Evolutionary conservation across 2,797 vertebrate species (phyloP), one percentile per base, ranked within the genome.

Genomic region (Euphonia xanthogaster): DNA sequence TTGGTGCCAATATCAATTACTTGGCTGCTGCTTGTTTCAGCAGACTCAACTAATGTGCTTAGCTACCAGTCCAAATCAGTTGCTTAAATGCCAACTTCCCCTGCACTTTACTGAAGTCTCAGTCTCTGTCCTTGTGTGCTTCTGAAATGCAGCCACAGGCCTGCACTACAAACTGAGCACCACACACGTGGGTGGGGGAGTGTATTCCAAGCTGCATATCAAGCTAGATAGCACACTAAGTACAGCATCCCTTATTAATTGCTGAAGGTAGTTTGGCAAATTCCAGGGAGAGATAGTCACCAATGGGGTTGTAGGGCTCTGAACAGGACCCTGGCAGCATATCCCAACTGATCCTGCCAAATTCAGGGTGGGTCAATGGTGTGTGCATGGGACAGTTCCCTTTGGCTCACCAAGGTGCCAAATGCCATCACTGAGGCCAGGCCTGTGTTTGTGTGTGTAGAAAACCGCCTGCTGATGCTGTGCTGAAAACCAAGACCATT

Each of bases 1-100:
- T 78, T 35, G 31, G 54, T 93, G 89, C 83, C 60, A 91, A 15
- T 77, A 95, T 63, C 81, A 93, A 88, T 93, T 92, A 88, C 39
- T 81, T 88, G 48, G 70, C 48, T 63, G 68, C 62, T 58, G 58
- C 85, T 94, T 16, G 4, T 72, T 94, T 91, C 82, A 80, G 72
- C 61, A 86, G 61, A 83, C 47, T 72, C 89, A 90, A 35, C 48
- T 88, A 72, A 81, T 73, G n/a, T 76, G 45, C 76, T 95, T 84
- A 94, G 76, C 48, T 44, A 44, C 24, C 19, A 81, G 45, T 39
- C 16, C 33, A 63, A 53, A 91, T 57, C 40, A 68, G 51, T 28
- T 4, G 1, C 57, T 65, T 57, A 79, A 63, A 91, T 40, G 55
- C 55, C 87, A 90, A 1, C 48, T 75, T 83, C 33, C 87, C 73